Evolutionary conservation across 2,888 invertebrate species (phyloP).

Genomic region (Melangyna quadrimaculata): DNA sequence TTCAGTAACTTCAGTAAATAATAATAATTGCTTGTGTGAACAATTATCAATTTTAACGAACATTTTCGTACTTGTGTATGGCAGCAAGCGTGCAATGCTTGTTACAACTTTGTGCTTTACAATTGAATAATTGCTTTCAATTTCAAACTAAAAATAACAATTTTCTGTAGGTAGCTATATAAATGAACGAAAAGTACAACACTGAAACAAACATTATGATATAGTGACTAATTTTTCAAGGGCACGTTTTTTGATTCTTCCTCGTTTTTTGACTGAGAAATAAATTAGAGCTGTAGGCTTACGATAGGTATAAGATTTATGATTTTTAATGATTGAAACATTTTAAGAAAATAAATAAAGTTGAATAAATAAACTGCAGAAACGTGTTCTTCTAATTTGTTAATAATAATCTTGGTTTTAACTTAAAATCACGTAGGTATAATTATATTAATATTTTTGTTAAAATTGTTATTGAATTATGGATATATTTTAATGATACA

Average conservation of each 20-base stretch:
- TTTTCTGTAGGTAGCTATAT: neutral
- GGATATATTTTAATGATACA: no score
- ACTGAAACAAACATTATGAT: neutral
- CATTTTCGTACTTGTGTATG: neutral
- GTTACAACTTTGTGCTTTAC: neutral
- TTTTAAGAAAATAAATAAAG: no score
- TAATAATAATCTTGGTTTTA: no score
- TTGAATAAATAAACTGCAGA: no score
- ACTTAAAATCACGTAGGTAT: no score
- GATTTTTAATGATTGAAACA: no score
- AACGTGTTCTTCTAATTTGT: no score
- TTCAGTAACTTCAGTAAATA: neutral
- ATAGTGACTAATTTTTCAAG: neutral
- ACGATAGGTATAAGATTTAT: no score
- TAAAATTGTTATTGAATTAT: no score
- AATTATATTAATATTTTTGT: no score
- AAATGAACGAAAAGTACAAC: neutral
- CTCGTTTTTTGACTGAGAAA: no score
- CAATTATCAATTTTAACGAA: slow-evolving; percentile 34
- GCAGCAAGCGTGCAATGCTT: neutral
- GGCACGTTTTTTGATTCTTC: neutral
- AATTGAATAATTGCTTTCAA: slow-evolving; percentile 31
- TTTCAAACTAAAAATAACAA: neutral
- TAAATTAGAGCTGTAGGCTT: no score
- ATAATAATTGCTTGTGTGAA: slow-evolving; percentile 22